Base-by-base conservation (phyloP, 2,113 vertebrate genomes). In the Hiodon tergisus region DNA sequence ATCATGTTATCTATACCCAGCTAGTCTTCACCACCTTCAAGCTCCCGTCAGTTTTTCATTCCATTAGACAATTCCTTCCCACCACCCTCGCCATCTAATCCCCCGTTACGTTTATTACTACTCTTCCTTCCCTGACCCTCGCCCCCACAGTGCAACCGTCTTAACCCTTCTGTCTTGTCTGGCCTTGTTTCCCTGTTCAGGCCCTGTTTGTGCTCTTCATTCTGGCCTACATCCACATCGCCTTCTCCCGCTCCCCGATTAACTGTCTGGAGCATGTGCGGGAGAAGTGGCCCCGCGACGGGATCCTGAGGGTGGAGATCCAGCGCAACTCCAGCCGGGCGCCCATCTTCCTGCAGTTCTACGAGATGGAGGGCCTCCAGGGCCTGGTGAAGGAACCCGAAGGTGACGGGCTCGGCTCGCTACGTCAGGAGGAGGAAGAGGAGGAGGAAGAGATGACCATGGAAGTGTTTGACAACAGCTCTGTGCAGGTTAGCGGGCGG, bases 151-250 rank as follows among this genome's bases (percentile, higher is more conserved):
- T 57, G 14, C 51, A 48, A 59, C 54, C 9, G 54, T 60, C 11
- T 17, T 16, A 46, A 46, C 17, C 55, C 17, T 17, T 10, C 50
- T 2, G 67, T 16, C 67, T 16, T 55, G 50, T 52, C n/a, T 31
- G 17, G 7, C 69, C 55, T 4, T 48, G 9, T 66, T 9, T 17
- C 17, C 67, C 17, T 59, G 4, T 17, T 47, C 62, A 98, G 97
- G 97, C 97, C 4, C 90, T 98, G 74, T 94, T 98, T 0, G 96
- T 98, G 77, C 95, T 99, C 74, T 97, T 96, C 81, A 98, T 98
- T 85, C 92, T 99, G 80, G 97, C 95, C 31, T 98, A 99, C 80
- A 99, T 99, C 82, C 97, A 99, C 89, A 95, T 98, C 0, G 96
- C 93, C 80, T 99, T 99, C 88, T 99, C 97, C 2, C 96, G 97